Evolutionary conservation across 64 coral and sea anemone genomes (phyloP), one percentile per base, ranked within the genome.

Genomic region (Actinia tenebrosa): DNA sequence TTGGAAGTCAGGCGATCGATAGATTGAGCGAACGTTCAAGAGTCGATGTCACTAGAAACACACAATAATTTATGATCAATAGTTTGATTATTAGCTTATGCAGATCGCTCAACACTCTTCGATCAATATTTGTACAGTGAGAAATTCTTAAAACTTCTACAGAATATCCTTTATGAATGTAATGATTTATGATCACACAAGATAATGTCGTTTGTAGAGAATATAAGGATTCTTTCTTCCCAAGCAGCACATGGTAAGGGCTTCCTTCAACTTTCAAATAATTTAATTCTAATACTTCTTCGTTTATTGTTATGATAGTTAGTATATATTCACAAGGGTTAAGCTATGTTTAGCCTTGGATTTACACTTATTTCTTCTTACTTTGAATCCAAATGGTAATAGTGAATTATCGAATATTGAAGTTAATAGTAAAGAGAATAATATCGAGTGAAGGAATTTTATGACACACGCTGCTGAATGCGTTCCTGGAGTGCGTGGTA

Each of bases 81-180:
- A 11, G 63, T 66, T 66, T 27, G 25, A n/a, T 75, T 25, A 42
- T 81, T 81, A 19, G 19, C 79, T 53, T 81, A 81, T 81, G 79
- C 79, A 81, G 79, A 81, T 81, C 69, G 69, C 69, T 30, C 63
- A 66, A n/a, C 22, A 75, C 69, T 75, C 11, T 75, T 75, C 11
- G 69, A 75, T 75, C 69, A 75, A 75, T 75, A 75, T 75, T 75
- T 75, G 69, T 75, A 75, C 69, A 75, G 13, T 75, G 23, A 75
- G 11, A 75, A 58, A 58, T 58, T 58, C 56, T 58, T 14, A 3
- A 58, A 58, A 11, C 10, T 58, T 58, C 56, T 11, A 58, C 8
- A 3, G 27, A 75, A 30, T 30, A 14, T 42, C 25, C n/a, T 14
- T 30, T 3, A n/a, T 75, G 26, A 42, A 75, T 13, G 26, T 75